A percentile compares a stretch with the other conserved stretches of the same genome.
Evolutionary conservation across 2,113 vertebrate species (phyloP).

Genomic region (Argyrosomus japonicus): DNA sequence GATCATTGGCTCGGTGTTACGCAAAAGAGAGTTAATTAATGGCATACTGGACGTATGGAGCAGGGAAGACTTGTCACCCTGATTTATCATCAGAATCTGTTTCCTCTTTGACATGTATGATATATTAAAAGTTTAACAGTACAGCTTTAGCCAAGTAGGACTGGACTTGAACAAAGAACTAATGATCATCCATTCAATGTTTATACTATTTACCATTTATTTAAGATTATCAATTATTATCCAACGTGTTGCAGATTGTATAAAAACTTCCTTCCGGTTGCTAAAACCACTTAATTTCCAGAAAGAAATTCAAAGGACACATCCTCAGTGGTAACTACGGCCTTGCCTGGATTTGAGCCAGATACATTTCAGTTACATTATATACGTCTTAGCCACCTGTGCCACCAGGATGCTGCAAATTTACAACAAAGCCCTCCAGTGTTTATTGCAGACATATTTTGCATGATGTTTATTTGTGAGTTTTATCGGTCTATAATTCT

Average conservation of each 20-base stretch:
- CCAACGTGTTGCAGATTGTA: too few species aligned
- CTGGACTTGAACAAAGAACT: neutral
- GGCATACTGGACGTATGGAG: constrained; percentile 28
- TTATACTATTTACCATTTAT: neutral
- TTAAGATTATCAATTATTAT: neutral
- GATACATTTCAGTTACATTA: neutral
- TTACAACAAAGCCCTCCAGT: constrained; percentile 6
- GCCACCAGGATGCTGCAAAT: neutral
- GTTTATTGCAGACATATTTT: constrained; percentile 33
- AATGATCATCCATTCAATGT: neutral
- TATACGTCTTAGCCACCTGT: neutral
- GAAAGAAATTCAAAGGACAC: neutral
- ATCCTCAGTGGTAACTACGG: neutral
- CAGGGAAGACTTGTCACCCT: neutral
- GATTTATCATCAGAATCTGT: constrained; percentile 46
- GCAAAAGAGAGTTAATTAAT: constrained; percentile 56
- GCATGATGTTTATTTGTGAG: constrained; percentile 39
- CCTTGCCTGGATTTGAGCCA: neutral
- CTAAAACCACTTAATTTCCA: neutral
- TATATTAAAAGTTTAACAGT: constrained; percentile 13
- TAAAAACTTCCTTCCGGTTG: too few species aligned
- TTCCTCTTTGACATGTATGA: constrained; percentile 31
- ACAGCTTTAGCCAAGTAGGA: neutral
- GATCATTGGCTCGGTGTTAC: constrained; percentile 45
- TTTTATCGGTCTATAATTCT: constrained; percentile 39